A percentile compares a stretch with the other conserved stretches of the same genome.
These are phyloP conservation scores for Lasioglossum villosulum DNA, from an alignment of 2,888 invertebrate species.

Conservation along the genomic window DNA sequence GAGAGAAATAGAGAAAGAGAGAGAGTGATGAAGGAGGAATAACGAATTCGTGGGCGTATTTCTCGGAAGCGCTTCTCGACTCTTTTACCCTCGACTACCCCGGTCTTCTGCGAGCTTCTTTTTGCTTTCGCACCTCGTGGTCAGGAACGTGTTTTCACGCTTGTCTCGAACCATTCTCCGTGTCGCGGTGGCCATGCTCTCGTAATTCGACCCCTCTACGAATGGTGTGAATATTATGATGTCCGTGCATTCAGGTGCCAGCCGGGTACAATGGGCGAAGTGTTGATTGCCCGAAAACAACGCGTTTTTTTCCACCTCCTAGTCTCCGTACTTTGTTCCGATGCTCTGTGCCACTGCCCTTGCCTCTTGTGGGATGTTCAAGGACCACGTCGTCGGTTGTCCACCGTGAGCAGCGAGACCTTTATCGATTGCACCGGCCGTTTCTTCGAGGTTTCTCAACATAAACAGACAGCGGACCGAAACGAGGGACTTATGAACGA, in stretches of 20 bases:
- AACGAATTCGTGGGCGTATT: slow-evolving; percentile 58
- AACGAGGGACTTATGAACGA: background rate
- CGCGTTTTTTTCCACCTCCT: slow-evolving; percentile 65
- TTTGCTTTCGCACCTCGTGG: slow-evolving; percentile 73
- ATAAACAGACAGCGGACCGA: background rate
- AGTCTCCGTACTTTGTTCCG: slow-evolving; percentile 56
- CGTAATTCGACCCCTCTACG: slow-evolving; percentile 79
- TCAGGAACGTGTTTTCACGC: slow-evolving; percentile 66
- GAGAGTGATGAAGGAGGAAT: slow-evolving; percentile 28
- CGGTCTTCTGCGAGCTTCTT: slow-evolving; percentile 26
- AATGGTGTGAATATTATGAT: slow-evolving; percentile 84
- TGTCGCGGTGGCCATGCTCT: slow-evolving; percentile 73
- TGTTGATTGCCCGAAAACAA: slow-evolving; percentile 83
- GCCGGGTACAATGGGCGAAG: slow-evolving; percentile 78
- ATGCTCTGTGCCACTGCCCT: slow-evolving; percentile 20
- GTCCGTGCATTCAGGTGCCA: slow-evolving; percentile 83
- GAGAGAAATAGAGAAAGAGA: slow-evolving; percentile 18
- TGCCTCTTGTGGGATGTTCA: background rate
- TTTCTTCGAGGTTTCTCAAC: background rate
- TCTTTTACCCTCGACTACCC: slow-evolving; percentile 57
- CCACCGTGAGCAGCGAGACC: background rate
- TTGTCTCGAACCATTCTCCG: slow-evolving; percentile 61
- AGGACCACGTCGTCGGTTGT: slow-evolving; percentile 12
- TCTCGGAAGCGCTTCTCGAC: slow-evolving; percentile 66
- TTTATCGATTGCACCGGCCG: slow-evolving; percentile 33